Conservation (phyloP, 2,888 invertebrate genomes). For the Copidosoma aretas region DNA sequence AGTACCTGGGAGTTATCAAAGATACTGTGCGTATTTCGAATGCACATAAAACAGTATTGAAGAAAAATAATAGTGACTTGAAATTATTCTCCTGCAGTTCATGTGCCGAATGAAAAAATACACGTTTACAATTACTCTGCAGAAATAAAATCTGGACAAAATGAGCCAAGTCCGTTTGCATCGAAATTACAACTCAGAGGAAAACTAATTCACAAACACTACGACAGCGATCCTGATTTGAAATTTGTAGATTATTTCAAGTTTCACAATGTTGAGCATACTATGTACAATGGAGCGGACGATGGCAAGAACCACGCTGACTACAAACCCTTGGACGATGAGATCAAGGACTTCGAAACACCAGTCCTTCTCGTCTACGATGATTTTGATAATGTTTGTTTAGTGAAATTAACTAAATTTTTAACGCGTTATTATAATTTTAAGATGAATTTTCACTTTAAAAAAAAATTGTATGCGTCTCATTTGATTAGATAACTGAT, state of each 20-base stretch:
- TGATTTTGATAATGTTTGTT: slow-evolving; percentile 22
- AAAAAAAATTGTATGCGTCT: no score
- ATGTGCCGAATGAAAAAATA: neutral
- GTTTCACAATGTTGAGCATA: slow-evolving; percentile 54
- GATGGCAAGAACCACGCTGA: slow-evolving; percentile 6
- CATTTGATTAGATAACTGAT: no score
- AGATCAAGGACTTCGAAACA: slow-evolving; percentile 44
- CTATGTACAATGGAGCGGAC: slow-evolving; percentile 54
- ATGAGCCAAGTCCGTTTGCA: slow-evolving; percentile 53
- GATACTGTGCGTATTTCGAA: neutral
- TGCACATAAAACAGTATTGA: slow-evolving; percentile 1
- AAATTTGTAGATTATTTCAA: no score
- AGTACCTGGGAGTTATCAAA: neutral
- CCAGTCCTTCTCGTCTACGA: slow-evolving; percentile 51
- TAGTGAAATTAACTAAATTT: no score
- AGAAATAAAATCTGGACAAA: slow-evolving; percentile 57
- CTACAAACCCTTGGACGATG: slow-evolving; percentile 42
- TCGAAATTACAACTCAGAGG: slow-evolving; percentile 58
- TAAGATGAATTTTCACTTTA: no score
- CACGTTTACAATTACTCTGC: slow-evolving; percentile 59
- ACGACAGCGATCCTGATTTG: slow-evolving; percentile 26
- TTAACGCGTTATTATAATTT: no score
- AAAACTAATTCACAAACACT: slow-evolving; percentile 54
- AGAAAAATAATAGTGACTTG: slow-evolving; percentile 20
- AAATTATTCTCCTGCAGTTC: neutral